Evolutionary conservation across 2,113 vertebrate genomes (phyloP).

Genomic region (Camarhynchus parvulus): DNA sequence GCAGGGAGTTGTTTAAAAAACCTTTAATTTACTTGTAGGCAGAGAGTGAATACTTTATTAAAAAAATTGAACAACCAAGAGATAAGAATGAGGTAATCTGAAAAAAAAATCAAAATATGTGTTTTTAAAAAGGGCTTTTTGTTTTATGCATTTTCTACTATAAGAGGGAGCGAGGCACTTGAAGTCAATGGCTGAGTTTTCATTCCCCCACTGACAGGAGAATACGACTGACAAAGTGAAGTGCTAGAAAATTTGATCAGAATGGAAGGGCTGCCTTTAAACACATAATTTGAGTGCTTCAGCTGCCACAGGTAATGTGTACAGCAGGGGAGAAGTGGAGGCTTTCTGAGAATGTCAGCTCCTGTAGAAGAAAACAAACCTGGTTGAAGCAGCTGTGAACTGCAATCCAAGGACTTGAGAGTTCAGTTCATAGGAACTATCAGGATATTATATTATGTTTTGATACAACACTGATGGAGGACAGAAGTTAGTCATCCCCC

Average conservation of each 20-base stretch:
- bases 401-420: neutral
- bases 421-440: neutral
- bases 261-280: neutral
- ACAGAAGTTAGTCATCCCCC: neutral
- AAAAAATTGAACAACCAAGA: neutral
- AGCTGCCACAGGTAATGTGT: neutral
- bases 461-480: neutral
- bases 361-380: neutral
- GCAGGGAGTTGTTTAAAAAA: neutral
- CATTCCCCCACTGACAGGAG: neutral
- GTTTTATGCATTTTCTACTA: neutral
- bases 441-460: neutral
- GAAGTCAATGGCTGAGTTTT: neutral
- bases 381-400: neutral
- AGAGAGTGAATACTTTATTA: neutral
- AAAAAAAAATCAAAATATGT: neutral
- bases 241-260: neutral
- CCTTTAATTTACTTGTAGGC: neutral
- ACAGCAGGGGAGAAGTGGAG: neutral
- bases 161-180: neutral
- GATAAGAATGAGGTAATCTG: neutral
- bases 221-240: neutral
- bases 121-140: neutral
- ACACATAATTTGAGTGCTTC: neutral
- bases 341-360: neutral